Conservation (phyloP, 2,888 invertebrate species). For the Dicyrtomina minuta region DNA sequence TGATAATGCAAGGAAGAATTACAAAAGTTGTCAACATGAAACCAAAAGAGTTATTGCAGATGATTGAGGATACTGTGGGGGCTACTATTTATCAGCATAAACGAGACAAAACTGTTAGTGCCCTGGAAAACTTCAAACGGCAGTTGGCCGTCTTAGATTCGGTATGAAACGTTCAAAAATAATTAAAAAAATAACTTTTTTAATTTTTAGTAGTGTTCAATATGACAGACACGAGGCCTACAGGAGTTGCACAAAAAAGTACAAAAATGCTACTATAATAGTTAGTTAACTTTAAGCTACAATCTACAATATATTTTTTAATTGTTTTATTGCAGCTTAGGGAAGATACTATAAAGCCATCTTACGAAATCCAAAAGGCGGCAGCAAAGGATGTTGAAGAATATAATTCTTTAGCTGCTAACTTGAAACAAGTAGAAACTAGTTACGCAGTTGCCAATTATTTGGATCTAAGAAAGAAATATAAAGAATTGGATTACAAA, state of each 20-base stretch:
- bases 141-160: slow-evolving; percentile 75
- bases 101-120: slow-evolving; percentile 78
- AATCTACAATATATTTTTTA: too few species aligned
- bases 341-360: slow-evolving; percentile 91
- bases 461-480: not conserved
- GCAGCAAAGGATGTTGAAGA: slow-evolving; percentile 40
- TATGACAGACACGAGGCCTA: not conserved
- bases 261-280: not conserved
- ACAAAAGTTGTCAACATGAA: slow-evolving; percentile 99
- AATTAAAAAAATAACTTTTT: not conserved
- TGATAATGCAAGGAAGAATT: slow-evolving; percentile 99
- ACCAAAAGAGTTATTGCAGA: slow-evolving; percentile 90
- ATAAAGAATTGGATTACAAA: slow-evolving; percentile 77
- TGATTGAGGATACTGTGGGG: slow-evolving; percentile 99
- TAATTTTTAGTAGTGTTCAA: not conserved
- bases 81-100: slow-evolving; percentile 96
- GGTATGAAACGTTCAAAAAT: not conserved
- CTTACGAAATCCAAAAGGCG: slow-evolving; percentile 66
- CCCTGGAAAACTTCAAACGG: slow-evolving; percentile 88
- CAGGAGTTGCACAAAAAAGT: not conserved
- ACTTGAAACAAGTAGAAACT: slow-evolving; percentile 17
- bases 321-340: too few species aligned
- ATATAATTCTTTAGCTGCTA: slow-evolving; percentile 36
- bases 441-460: slow-evolving; percentile 34
- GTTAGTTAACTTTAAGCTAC: too few species aligned